Base-by-base conservation (phyloP, 2,113 vertebrate genomes). In the Arenaria interpres region DNA sequence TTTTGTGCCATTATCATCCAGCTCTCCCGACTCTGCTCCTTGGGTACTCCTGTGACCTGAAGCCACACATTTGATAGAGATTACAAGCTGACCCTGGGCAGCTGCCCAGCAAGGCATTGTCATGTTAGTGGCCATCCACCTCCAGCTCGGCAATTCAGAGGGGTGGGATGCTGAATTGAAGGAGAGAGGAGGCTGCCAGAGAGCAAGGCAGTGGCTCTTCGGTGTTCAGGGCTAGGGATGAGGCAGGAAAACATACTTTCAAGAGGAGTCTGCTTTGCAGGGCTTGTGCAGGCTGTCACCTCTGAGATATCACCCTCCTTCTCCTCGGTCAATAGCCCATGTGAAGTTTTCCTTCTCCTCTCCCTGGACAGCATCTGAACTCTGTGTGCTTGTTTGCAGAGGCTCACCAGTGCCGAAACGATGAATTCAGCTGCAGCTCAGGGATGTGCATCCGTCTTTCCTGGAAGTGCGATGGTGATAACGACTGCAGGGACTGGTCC, bases 401-500 rank as follows among this genome's bases (percentile, higher is more conserved):
- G 88, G 98, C 98, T 96, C 99, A 99, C 95, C 98, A 98, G 97
- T 99, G 99, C 51, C 98, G 98, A 37, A 96, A 77, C 0, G 99
- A 99, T 2, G 99, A 99, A 63, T 99, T 99, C 96, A 99, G 98
- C 24, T 99, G 99, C 95, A 98, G 98, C n/a, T 99, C 99, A 0
- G 99, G 99, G 11, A 98, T 99, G 96, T 99, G 99, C 88, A 98
- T 99, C 88, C 99, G 99, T 1, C 98, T 99, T 28, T 99, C 99
- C 28, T 99, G 99, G 99, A 99, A 98, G 90, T 99, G 99, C 8
- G 99, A 99, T 0, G 99, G 99, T 4, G 99, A 99, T 93, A 99
- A 99, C 0, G 99, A 99, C 94, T 99, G 99, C 98, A 98, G 99
- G 81, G 99, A 99, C 97, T 99, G 99, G 99, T 99, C 99, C 0